Evolutionary conservation across 2,113 vertebrate species (phyloP), one percentile per base, ranked within the genome.

Genomic region (Dendrocopos noguchii): DNA sequence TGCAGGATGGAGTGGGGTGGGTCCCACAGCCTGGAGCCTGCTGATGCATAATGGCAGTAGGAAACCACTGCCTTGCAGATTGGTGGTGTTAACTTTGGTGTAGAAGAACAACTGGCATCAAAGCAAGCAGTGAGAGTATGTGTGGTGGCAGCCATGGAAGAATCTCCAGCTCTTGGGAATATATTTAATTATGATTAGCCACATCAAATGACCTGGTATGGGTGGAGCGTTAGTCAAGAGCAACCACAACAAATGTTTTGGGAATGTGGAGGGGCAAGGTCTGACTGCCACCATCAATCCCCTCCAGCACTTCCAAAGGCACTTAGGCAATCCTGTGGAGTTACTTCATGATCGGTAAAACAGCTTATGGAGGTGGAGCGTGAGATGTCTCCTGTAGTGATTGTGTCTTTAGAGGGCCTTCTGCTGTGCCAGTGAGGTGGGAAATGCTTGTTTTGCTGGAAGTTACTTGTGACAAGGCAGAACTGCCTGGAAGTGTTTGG

Each of bases 91-190:
- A 57, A 18, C 36, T 89, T 87, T 56, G 50, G 61, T 0, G 0
- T 9, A 61, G 68, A 75, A 70, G 52, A 80, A 52, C 72, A 87
- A 67, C 56, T 87, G 88, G 84, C 84, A 88, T 55, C 64, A 44
- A 46, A 39, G 65, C 39, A 65, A 86, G 55, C 86, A 93, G 70
- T 75, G 90, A 92, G 87, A 94, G 91, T 87, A 10, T 80, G 60
- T 94, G 84, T 79, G 42, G 53, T 90, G 64, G 82, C 84, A 91
- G 70, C 66, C 87, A 34, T 74, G 44, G 83, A 90, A 77, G 79
- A 94, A 95, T 87, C 72, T 87, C 84, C 78, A 88, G 84, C 82
- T 95, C 76, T 96, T 90, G 89, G 93, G 74, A 86, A 95, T 85
- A 66, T 59, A 34, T 4, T 90, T 91, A 91, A 86, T 96, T 90